Conservation (phyloP, 1,140 invertebrate species). For the Tetranychus cinnabarinus region DNA sequence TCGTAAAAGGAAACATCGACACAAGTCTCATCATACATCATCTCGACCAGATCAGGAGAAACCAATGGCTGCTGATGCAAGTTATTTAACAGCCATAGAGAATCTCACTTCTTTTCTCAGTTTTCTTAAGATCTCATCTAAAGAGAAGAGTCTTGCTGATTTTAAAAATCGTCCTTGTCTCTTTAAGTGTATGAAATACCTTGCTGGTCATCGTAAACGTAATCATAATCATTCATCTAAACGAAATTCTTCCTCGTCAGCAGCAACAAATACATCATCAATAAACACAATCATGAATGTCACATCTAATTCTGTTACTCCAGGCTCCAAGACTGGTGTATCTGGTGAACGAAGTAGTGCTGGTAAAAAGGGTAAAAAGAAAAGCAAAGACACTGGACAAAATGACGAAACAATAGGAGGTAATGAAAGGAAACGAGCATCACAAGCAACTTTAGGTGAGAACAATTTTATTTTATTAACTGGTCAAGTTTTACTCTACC, state of each 20-base stretch:
- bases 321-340: not conserved
- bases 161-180: not conserved
- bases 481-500: too few species aligned
- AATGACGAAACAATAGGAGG: slow-evolving; percentile 7
- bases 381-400: not conserved
- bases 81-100: not conserved
- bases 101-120: not conserved
- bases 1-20: not conserved
- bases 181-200: not conserved
- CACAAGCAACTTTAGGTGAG: too few species aligned
- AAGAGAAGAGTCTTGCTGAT: not conserved
- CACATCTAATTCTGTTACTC: not conserved
- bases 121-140: not conserved
- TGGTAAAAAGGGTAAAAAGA: not conserved
- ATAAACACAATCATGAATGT: not conserved
- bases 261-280: not conserved
- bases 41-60: slow-evolving; percentile 19
- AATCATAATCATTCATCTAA: not conserved
- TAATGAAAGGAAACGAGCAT: too few species aligned
- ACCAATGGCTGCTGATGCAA: slow-evolving; percentile 25
- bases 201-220: not conserved
- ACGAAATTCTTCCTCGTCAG: not conserved
- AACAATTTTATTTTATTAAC: too few species aligned
- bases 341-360: not conserved
- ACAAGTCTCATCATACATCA: not conserved